Evolutionary conservation across 2,888 invertebrate species (phyloP).

Genomic region (Dendrolimus houi): DNA sequence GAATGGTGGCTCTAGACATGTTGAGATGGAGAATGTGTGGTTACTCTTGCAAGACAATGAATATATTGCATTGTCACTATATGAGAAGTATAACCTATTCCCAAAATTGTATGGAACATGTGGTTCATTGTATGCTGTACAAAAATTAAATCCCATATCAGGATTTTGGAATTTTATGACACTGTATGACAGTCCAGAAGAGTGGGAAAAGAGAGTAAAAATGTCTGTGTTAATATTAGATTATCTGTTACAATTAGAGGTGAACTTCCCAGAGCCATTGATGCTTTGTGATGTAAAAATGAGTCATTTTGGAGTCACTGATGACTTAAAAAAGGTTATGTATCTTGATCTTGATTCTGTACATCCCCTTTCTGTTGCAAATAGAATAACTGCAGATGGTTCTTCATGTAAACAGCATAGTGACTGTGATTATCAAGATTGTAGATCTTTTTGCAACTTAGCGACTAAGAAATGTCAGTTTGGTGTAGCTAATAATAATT

Average conservation of each 20-base stretch:
- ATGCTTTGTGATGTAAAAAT: constrained; percentile 82
- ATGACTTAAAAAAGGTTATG: constrained; percentile 69
- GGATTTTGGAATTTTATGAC: constrained; percentile 68
- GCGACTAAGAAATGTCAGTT: constrained; percentile 67
- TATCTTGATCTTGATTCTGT: constrained; percentile 80
- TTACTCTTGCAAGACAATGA: constrained; percentile 80
- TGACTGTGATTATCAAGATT: constrained; percentile 82
- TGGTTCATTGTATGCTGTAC: constrained; percentile 80
- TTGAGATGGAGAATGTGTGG: constrained; percentile 79
- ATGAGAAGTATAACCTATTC: constrained; percentile 77
- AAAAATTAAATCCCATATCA: constrained; percentile 76
- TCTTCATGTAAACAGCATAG: constrained; percentile 71
- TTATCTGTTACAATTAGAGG: constrained; percentile 76
- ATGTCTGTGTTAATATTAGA: constrained; percentile 78
- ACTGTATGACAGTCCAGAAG: constrained; percentile 66
- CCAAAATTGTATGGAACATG: constrained; percentile 81
- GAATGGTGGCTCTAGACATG: constrained; percentile 40
- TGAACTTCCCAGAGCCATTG: constrained; percentile 75
- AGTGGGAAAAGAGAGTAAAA: constrained; percentile 75
- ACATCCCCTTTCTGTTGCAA: constrained; percentile 72
- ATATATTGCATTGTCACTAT: constrained; percentile 77
- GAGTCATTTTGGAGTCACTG: constrained; percentile 79
- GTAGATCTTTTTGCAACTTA: constrained; percentile 77
- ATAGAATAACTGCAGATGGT: constrained; percentile 58
- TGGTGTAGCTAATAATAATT: constrained; percentile 78